Percentiles rank a stretch among this genome's conserved stretches.
Conservation (phyloP, 2,113 vertebrate genomes). For the Myanophis thanlyinensis region DNA sequence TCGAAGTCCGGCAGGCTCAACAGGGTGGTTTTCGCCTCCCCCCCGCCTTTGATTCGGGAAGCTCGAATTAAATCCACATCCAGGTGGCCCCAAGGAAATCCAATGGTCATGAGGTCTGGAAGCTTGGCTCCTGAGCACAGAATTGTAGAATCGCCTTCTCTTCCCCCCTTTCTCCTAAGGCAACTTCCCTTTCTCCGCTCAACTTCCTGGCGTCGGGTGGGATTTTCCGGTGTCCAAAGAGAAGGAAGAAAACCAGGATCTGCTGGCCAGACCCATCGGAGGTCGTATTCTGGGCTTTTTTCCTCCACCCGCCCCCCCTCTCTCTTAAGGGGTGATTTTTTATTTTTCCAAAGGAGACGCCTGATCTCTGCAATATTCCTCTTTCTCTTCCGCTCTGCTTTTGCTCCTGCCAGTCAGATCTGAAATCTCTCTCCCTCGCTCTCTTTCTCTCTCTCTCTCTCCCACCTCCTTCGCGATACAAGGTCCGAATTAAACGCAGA, state of each 20-base stretch:
- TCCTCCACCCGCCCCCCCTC: slow-evolving; percentile 3
- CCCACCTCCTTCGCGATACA: slow-evolving; percentile 18
- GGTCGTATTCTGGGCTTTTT: neutral
- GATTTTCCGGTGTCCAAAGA: slow-evolving; percentile 55
- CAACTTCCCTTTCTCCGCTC: no score
- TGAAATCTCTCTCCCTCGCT: slow-evolving; percentile 19
- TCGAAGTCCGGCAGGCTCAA: slow-evolving; percentile 51
- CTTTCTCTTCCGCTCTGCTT: neutral
- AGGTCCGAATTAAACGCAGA: slow-evolving; percentile 35
- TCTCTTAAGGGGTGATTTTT: neutral
- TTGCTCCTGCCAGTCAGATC: slow-evolving; percentile 31
- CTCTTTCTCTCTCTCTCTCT: no score
- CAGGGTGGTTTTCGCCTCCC: neutral
- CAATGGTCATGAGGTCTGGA: slow-evolving; percentile 10
- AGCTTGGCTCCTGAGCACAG: slow-evolving; percentile 24
- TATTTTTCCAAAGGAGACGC: neutral
- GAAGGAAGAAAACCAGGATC: slow-evolving; percentile 51
- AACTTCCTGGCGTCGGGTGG: slow-evolving; percentile 55
- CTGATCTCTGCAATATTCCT: neutral
- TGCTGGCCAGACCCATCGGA: slow-evolving; percentile 73
- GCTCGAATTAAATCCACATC: slow-evolving; percentile 61
- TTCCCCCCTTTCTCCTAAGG: no score
- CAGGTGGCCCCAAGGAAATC: slow-evolving; percentile 8
- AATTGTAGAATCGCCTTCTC: neutral
- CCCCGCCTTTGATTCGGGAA: neutral